Percentiles rank a stretch among this genome's conserved stretches.
These are phyloP conservation scores for Tetragnatha montana DNA, from an alignment of 2,888 invertebrate genomes.

Conservation along the genomic window DNA sequence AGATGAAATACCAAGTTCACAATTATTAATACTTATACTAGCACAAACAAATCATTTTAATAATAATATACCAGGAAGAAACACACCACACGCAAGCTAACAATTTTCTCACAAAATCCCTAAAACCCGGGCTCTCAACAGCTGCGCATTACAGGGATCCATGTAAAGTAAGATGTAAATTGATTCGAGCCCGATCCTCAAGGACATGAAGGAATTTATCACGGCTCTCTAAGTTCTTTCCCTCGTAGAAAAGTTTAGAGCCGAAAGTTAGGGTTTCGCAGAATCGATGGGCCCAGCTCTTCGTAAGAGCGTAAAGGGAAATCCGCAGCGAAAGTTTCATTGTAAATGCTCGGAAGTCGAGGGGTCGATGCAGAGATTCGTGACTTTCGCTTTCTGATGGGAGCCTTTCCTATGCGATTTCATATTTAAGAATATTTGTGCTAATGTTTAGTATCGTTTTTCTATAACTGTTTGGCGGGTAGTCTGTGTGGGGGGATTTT, in stretches of 20 bases:
- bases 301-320: not conserved
- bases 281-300: not conserved
- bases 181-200: not conserved
- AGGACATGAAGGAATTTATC: slow-evolving; percentile 21
- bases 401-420: no score
- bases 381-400: no score
- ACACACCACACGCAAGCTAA: no score
- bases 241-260: slow-evolving; percentile 6
- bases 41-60: no score
- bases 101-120: not conserved
- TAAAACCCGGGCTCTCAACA: not conserved
- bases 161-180: slow-evolving; percentile 1
- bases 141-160: not conserved
- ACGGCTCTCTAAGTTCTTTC: slow-evolving; percentile 8
- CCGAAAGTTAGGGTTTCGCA: not conserved
- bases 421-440: no score
- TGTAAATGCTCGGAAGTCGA: not conserved
- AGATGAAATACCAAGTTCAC: no score
- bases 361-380: not conserved
- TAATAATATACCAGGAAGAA: no score
- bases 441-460: no score
- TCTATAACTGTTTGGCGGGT: no score
- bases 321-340: not conserved
- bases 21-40: no score
- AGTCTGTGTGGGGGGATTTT: no score